Evolutionary conservation across 1,140 invertebrate species (phyloP).

Genomic region (Meloidogyne hapla): DNA sequence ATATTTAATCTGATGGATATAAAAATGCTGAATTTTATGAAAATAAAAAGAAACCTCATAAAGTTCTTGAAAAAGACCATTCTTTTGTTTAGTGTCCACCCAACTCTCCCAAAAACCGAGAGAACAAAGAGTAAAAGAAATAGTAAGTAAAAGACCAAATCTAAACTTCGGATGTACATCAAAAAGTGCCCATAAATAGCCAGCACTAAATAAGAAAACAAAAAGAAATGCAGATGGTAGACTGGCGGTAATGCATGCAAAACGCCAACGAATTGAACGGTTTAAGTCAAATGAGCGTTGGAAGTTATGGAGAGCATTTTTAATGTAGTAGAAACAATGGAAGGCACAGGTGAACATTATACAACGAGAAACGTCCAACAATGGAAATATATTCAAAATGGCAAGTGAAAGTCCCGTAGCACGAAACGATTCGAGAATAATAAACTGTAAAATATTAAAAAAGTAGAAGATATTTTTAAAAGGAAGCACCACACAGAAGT

Average conservation of each 20-base stretch:
- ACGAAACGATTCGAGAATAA: conserved; percentile 49
- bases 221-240: conserved; percentile 36
- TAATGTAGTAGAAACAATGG: conserved; percentile 37
- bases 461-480: not conserved
- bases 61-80: conserved; percentile 43
- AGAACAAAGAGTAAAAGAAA: conserved; percentile 44
- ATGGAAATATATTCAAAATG: conserved; percentile 46
- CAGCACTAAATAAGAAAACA: conserved; percentile 7
- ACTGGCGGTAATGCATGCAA: conserved; percentile 15
- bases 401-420: conserved; percentile 52
- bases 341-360: conserved; percentile 40
- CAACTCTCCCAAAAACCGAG: conserved; percentile 58
- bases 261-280: conserved; percentile 22
- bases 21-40: not conserved
- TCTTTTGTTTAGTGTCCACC: conserved; percentile 42
- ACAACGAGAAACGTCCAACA: conserved; percentile 52
- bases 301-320: conserved; percentile 28
- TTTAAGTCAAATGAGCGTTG: conserved; percentile 2
- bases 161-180: conserved; percentile 11
- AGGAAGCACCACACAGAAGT: too few relatives aligned
- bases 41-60: conserved; percentile 37
- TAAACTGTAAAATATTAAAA: conserved; percentile 35
- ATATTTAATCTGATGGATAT: conserved; percentile 51
- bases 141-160: conserved; percentile 32
- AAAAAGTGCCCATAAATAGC: conserved; percentile 37